Evolutionary conservation across 2,797 vertebrate species (phyloP).

Genomic region (Argya squamiceps): DNA sequence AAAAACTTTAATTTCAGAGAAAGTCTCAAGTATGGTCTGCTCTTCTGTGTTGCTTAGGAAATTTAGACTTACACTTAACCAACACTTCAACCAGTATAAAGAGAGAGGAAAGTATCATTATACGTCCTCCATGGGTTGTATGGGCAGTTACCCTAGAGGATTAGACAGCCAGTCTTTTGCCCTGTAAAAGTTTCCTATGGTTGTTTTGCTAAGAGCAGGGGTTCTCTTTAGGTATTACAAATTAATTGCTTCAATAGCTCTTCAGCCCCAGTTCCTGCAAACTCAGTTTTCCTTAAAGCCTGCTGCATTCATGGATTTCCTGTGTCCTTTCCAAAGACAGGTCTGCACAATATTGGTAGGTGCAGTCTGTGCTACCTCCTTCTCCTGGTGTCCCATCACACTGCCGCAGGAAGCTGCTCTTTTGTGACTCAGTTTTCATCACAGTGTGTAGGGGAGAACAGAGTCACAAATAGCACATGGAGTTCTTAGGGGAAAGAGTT

Average conservation of each 20-base stretch:
- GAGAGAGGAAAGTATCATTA: neutral
- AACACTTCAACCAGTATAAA: neutral
- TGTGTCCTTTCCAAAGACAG: neutral
- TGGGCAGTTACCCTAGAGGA: neutral
- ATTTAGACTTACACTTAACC: neutral
- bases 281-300: neutral
- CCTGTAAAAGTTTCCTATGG: neutral
- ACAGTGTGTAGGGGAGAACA: accelerated
- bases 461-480: neutral
- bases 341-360: neutral
- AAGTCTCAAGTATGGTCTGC: neutral
- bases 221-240: neutral
- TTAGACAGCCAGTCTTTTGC: neutral
- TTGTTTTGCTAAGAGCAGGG: neutral
- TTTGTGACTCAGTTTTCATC: neutral
- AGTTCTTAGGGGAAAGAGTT: neutral
- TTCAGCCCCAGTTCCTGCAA: neutral
- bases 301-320: neutral
- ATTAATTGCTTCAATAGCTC: neutral
- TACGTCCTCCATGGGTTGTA: neutral
- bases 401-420: neutral
- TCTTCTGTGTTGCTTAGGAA: neutral
- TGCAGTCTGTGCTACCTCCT: neutral
- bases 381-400: neutral
- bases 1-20: neutral